Evolutionary conservation across 2,113 vertebrate species (phyloP).

Genomic region (Kryptolebias marmoratus): DNA sequence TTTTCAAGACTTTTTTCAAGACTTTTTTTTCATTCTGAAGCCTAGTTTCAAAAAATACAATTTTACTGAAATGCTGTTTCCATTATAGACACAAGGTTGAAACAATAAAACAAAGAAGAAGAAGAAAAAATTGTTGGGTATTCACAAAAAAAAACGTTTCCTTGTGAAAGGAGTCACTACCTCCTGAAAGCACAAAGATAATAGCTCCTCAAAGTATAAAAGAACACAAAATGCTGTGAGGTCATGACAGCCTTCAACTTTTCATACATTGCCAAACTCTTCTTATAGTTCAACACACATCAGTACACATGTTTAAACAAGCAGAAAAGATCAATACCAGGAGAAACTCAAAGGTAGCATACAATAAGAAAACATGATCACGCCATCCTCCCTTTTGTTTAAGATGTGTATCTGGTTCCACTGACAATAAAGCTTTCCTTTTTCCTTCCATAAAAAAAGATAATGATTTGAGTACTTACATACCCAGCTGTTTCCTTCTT

Average conservation of each 20-base stretch:
- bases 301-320: background rate
- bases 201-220: background rate
- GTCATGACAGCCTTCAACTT: background rate
- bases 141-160: background rate
- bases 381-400: background rate
- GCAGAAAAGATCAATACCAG: background rate
- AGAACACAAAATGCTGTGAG: background rate
- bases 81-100: too few relatives aligned
- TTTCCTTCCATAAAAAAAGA: slow-evolving; percentile 41
- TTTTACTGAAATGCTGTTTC: too few relatives aligned
- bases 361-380: background rate
- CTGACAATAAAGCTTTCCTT: background rate
- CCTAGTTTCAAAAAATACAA: too few relatives aligned
- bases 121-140: background rate
- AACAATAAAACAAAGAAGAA: too few relatives aligned
- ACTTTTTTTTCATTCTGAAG: too few relatives aligned
- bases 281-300: background rate
- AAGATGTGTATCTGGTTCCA: slow-evolving; percentile 3
- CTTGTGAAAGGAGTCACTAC: too few relatives aligned
- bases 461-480: slow-evolving; percentile 43
- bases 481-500: slow-evolving; percentile 31
- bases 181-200: too few relatives aligned
- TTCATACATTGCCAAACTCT: background rate
- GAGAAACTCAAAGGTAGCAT: background rate
- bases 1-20: too few relatives aligned